phyloP scores from a whole-genome alignment of 2,888 invertebrate species.

The Lacanobia wlatinum region DNA sequence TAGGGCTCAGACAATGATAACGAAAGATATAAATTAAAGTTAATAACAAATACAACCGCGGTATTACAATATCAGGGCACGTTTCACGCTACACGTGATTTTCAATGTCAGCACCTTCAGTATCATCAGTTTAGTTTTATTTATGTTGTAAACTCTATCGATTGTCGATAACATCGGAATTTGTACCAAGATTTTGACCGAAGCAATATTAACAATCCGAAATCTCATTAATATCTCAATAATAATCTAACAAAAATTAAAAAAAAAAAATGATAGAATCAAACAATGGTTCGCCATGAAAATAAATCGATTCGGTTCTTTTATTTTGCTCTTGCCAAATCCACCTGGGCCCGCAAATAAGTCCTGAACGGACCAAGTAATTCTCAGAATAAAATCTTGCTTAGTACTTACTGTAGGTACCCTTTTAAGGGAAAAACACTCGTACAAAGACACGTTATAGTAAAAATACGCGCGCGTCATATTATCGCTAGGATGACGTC shows the following conservation, averaged over 20 bases:
- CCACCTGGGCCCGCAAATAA: conserved; percentile 8
- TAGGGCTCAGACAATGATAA: not conserved
- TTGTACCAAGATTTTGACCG: conserved; percentile 13
- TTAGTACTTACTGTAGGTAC: not conserved
- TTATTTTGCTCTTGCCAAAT: conserved; percentile 13
- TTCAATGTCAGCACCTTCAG: conserved; percentile 11
- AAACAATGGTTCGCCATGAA: not conserved
- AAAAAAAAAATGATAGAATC: not conserved
- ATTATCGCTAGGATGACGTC: conserved; percentile 46
- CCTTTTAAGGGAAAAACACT: conserved; percentile 30
- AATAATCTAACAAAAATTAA: no score
- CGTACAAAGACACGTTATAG: conserved; percentile 6
- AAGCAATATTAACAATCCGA: no score
- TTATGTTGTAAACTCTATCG: conserved; percentile 21
- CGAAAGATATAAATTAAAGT: conserved; percentile 19
- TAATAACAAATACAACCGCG: conserved; percentile 22
- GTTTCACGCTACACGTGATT: conserved; percentile 25
- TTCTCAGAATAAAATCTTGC: conserved; percentile 12
- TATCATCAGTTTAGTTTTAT: conserved; percentile 21
- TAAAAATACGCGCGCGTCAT: conserved; percentile 45
- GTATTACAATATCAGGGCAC: conserved; percentile 21
- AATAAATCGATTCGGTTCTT: conserved; percentile 7
- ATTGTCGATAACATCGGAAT: conserved; percentile 13
- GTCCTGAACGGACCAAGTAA: conserved; percentile 4
- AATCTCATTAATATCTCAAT: no score